Base-by-base conservation (phyloP, 2,888 invertebrate species). In the Drosophila prolongata region DNA sequence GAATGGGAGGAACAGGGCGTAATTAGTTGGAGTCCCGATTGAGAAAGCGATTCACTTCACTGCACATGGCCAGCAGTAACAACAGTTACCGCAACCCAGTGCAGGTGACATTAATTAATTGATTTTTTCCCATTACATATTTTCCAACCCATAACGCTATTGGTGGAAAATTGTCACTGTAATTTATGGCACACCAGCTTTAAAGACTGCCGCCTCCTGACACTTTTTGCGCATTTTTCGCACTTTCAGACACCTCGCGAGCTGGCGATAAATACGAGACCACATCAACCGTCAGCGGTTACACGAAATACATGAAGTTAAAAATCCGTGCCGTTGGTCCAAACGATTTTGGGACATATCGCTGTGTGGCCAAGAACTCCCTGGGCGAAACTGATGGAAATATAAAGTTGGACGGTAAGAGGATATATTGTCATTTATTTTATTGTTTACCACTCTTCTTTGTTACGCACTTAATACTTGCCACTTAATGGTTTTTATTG, bases 361-460 rank as follows among this genome's bases (percentile, higher is more conserved):
- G 96, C 92, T 97, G 97, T 91, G 96, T 97, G 75, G 97, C 97
- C 57, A 98, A 97, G 93, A 98, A 98, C 93, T 97, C 97, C 44
- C 94, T 97, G 40, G 97, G 97, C 64, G 97, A 97, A 92, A 97
- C 97, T 43, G 97, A 97, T 92, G 97, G 97, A 52, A 95, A 96
- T 86, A 97, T 97, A 91, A 96, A 96, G 92, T 94, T 97, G 77
- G 97, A 97, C 93, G 97, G 97, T 97, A 93, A 94, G 94, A 91
- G 5, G 4, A 35, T 52, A 24, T 27, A 24, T 16, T 47, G 4
- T 1, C 2, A 54, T 38, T 49, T 43, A 27, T 6, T 42, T 24
- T 24, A 5, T 19, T 19, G 11, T 8, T 13, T 13, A n/a, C n/a
- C 38, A 6, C 30, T 30, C 2, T n/a, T 4, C 35, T 24, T 24